phyloP scores from a whole-genome alignment of 2,797 vertebrate species.

The Amniataba percoides region DNA sequence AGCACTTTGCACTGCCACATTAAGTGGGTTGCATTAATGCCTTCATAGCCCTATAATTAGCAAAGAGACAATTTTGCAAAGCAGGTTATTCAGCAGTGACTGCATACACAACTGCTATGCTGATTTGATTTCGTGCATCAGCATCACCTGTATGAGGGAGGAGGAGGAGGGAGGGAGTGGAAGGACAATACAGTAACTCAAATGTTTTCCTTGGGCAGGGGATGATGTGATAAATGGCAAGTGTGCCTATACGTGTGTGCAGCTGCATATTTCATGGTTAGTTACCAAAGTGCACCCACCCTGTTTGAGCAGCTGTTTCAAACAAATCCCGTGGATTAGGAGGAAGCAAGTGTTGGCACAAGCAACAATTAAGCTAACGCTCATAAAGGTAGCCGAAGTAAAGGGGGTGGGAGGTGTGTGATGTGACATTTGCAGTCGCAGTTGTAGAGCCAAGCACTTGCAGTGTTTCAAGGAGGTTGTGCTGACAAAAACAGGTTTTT shows the following conservation, averaged over 20 bases:
- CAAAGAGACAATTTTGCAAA: constrained; percentile 43
- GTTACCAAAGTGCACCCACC: constrained; percentile 14
- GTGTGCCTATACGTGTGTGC: constrained; percentile 30
- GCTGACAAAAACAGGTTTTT: constrained; percentile 20
- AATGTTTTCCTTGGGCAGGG: constrained; percentile 24
- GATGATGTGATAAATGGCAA: constrained; percentile 39
- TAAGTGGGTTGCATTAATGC: constrained; percentile 43
- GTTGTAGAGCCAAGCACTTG: not conserved
- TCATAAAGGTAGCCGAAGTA: not conserved
- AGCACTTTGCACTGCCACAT: constrained; percentile 44
- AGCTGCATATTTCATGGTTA: constrained; percentile 64
- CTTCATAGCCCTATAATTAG: constrained; percentile 51
- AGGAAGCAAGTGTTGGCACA: constrained; percentile 28
- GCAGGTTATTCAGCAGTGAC: constrained; percentile 36
- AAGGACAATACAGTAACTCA: constrained; percentile 5
- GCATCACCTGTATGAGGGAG: constrained; percentile 46
- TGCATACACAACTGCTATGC: constrained; percentile 24
- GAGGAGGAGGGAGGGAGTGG: not conserved
- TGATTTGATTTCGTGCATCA: constrained; percentile 51
- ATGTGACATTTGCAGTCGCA: constrained; percentile 11
- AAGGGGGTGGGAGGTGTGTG: constrained; percentile 11
- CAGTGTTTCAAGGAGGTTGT: constrained; percentile 20
- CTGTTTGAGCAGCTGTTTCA: constrained; percentile 44
- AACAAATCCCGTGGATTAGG: constrained; percentile 52
- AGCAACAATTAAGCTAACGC: constrained; percentile 40